Conservation (phyloP, 2,888 invertebrate species). For the Urechis unicinctus region DNA sequence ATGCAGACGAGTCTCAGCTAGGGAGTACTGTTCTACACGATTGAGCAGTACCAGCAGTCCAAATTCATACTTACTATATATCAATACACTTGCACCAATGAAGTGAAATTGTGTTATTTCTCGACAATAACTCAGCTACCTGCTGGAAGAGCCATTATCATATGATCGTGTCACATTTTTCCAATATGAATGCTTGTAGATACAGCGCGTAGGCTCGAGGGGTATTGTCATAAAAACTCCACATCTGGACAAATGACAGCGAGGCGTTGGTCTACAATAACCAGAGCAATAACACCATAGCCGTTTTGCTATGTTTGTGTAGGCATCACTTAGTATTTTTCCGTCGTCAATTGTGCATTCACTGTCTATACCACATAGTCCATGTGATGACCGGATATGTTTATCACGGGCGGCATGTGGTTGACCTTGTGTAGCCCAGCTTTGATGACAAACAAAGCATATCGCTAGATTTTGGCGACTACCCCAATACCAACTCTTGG, state of each 20-base stretch:
- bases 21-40: constrained; percentile 85
- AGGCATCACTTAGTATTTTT: too few species aligned
- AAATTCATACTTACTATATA: too few species aligned
- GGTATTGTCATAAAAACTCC: constrained; percentile 3
- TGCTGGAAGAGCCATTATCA: constrained; percentile 14
- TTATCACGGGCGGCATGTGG: constrained; percentile 6
- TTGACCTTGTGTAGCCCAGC: constrained; percentile 5
- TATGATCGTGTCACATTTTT: too few species aligned
- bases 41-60: constrained; percentile 75
- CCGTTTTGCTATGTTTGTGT: not conserved
- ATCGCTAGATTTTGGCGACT: constrained; percentile 2
- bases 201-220: constrained; percentile 2
- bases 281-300: not conserved
- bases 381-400: constrained; percentile 6
- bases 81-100: too few species aligned
- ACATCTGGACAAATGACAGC: constrained; percentile 13
- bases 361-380: too few species aligned
- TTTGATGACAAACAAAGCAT: not conserved
- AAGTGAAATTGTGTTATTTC: too few species aligned
- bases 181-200: not conserved
- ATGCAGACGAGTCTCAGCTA: constrained; percentile 80
- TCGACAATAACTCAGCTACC: constrained; percentile 3
- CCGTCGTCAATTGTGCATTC: too few species aligned
- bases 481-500: constrained; percentile 13
- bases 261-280: constrained; percentile 8